Conservation (phyloP, 2,797 vertebrate species). For the Menidia menidia region DNA sequence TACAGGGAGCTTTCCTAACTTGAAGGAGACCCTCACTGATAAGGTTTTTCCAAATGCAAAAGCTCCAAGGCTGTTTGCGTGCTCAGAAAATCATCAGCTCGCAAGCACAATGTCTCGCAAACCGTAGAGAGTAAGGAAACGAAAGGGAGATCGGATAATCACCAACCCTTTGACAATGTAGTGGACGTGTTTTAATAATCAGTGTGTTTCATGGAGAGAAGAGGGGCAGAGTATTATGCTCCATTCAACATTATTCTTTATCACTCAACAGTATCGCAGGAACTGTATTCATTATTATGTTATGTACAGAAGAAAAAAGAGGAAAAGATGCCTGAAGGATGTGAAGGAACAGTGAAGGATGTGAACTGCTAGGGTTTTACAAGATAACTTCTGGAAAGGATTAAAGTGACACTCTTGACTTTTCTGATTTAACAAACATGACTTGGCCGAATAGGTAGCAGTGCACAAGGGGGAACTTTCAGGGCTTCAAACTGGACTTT, state of each 20-base stretch:
- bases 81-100: conserved; percentile 17
- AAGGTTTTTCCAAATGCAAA: background rate
- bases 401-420: background rate
- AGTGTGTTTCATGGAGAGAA: conserved; percentile 61
- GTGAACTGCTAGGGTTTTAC: conserved; percentile 21
- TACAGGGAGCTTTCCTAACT: background rate
- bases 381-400: conserved; percentile 21
- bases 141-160: conserved; percentile 44
- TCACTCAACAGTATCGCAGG: conserved; percentile 62
- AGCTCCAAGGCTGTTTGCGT: conserved; percentile 3
- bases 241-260: conserved; percentile 54
- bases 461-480: too few relatives aligned
- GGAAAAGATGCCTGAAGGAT: conserved; percentile 51
- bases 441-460: too few relatives aligned
- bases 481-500: background rate
- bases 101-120: background rate
- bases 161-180: conserved; percentile 60
- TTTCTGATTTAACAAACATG: background rate
- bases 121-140: conserved; percentile 1
- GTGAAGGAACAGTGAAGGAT: conserved; percentile 28
- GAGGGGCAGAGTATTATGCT: conserved; percentile 49
- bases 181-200: conserved; percentile 75
- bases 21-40: background rate
- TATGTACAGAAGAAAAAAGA: conserved; percentile 34
- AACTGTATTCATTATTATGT: conserved; percentile 70